Conservation (phyloP, 1,140 invertebrate genomes). For the Steinernema khuongi region DNA sequence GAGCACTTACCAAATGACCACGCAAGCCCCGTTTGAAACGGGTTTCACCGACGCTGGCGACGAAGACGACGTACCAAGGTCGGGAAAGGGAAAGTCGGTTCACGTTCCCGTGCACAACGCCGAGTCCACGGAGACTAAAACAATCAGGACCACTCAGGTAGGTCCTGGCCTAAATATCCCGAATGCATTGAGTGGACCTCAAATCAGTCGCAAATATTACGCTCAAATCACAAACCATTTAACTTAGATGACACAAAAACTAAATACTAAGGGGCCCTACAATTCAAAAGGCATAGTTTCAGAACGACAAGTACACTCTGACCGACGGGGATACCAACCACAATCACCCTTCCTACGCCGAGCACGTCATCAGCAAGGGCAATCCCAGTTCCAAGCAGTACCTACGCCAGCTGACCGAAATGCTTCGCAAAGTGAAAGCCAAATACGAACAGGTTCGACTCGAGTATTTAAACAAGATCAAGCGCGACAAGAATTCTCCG, state of each 20-base stretch:
- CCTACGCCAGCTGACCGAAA: background rate
- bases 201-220: too few species aligned
- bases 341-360: background rate
- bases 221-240: too few species aligned
- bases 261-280: too few species aligned
- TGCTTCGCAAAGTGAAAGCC: constrained; percentile 3
- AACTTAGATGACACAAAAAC: too few species aligned
- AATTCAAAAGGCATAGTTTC: too few species aligned
- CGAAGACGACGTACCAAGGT: background rate
- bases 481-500: background rate
- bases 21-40: background rate
- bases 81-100: background rate
- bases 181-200: too few species aligned
- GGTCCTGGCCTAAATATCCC: too few species aligned
- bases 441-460: background rate
- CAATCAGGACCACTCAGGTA: background rate
- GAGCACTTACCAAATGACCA: constrained; percentile 9
- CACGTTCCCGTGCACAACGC: background rate
- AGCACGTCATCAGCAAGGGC: constrained; percentile 9
- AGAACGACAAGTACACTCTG: background rate
- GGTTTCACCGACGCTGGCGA: background rate
- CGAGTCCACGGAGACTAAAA: background rate
- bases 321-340: background rate
- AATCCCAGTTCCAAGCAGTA: background rate
- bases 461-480: background rate